Conservation (phyloP, 2,888 invertebrate species). For the Drosophila prostipennis region DNA sequence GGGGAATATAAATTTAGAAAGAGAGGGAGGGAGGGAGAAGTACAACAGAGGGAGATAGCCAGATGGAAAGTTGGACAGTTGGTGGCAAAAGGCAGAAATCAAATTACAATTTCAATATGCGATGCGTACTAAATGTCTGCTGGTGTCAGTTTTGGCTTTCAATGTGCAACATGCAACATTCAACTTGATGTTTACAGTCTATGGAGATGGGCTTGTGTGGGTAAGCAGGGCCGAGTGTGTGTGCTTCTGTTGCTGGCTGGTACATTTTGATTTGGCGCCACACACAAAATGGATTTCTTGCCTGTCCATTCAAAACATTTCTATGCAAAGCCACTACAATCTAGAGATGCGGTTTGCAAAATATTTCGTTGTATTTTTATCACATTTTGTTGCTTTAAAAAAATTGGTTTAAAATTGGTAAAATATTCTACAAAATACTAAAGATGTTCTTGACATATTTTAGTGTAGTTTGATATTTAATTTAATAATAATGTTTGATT, state of each 20-base stretch:
- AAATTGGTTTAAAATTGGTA: too few species aligned
- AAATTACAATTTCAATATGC: constrained; percentile 79
- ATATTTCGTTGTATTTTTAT: too few species aligned
- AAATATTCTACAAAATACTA: too few species aligned
- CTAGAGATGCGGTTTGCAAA: constrained; percentile 27
- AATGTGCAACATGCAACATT: constrained; percentile 73
- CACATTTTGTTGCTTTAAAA: too few species aligned
- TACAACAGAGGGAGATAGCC: constrained; percentile 19
- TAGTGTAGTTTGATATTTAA: too few species aligned
- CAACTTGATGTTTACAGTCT: constrained; percentile 69
- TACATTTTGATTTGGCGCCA: constrained; percentile 68
- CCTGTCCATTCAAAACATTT: constrained; percentile 47
- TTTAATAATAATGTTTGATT: too few species aligned
- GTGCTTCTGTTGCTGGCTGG: constrained; percentile 4
- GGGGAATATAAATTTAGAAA: constrained; percentile 6
- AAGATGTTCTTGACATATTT: too few species aligned
- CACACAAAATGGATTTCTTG: constrained; percentile 75
- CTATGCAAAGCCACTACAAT: constrained; percentile 20
- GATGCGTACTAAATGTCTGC: constrained; percentile 75
- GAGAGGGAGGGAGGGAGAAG: background rate
- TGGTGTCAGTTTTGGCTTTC: constrained; percentile 76
- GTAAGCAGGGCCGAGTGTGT: constrained; percentile 1
- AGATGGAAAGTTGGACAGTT: constrained; percentile 50
- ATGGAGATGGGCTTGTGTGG: constrained; percentile 15
- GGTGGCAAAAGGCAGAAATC: constrained; percentile 75